Base-by-base conservation (phyloP, 1,140 invertebrate genomes). In the Sipha flava region DNA sequence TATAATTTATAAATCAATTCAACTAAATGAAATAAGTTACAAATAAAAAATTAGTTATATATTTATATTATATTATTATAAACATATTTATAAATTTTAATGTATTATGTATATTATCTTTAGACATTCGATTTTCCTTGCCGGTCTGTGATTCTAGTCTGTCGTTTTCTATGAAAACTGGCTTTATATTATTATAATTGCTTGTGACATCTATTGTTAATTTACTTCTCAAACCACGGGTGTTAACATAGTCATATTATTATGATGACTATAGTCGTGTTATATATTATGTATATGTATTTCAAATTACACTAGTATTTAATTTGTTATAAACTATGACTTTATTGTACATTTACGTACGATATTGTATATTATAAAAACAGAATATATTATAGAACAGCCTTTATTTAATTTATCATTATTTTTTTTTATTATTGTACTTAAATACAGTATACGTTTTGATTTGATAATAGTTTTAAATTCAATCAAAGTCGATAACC, bases 81-180 rank as follows among this genome's bases (percentile, higher is more conserved):
- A 9, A 23, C 37, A 29, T 70, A 70, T 43, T 16, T 45, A 68
- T 47, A 29, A 10, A 45, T 45, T 68, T 47, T 12, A 16, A 23
- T 47, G 16, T 47, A 70, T 47, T 40, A 40, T 40, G 10, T 40
- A 40, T 40, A 40, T 40, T 6, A 70, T 6, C 0, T 18, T 26
- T 70, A 47, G 16, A 70, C 7, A 29, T 70, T 70, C 21, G 10
- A 66, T 45, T 45, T 18, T 70, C 23, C 66, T 70, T 70, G 40
- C 62, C 62, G n/a, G 59, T 70, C 66, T 70, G 66, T 70, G 66
- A 70, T 70, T 70, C 66, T 70, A 70, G 66, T 70, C 66, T 70
- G 40, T 70, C 16, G 40, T 70, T 70, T 70, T 47, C 66, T 18
- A 18, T 70, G 40, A 70, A 70, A 70, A 70, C 12, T 29, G 40